Evolutionary conservation across 2,888 invertebrate species (phyloP).

Genomic region (Sturmia bella): DNA sequence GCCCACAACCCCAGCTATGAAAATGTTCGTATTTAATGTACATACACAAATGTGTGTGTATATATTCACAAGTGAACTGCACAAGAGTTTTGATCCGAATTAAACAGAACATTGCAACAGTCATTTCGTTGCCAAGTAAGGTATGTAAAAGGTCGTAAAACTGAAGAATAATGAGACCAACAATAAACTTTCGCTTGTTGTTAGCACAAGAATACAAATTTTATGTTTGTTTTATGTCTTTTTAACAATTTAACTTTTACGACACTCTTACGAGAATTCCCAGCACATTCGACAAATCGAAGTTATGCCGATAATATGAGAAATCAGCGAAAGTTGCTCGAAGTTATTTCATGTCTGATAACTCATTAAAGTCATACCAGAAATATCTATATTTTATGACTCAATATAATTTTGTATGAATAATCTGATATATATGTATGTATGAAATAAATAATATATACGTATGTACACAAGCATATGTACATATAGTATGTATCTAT

Average conservation of each 20-base stretch:
- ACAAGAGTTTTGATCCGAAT: conserved; percentile 60
- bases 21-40: too few species aligned
- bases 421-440: too few species aligned
- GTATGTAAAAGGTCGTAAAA: conserved; percentile 61
- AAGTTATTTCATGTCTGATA: too few species aligned
- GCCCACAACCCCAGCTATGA: conserved; percentile 27
- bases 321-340: neutral
- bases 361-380: too few species aligned
- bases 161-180: conserved; percentile 22
- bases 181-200: conserved; percentile 20
- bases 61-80: conserved; percentile 61
- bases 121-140: conserved; percentile 52
- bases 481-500: too few species aligned
- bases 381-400: too few species aligned
- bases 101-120: conserved; percentile 34
- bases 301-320: neutral
- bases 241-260: conserved; percentile 65
- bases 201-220: conserved; percentile 42
- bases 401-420: too few species aligned
- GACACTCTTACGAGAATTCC: conserved; percentile 69
- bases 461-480: too few species aligned
- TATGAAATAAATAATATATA: too few species aligned
- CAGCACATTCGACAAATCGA: conserved; percentile 70
- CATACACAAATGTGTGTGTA: too few species aligned
- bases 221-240: conserved; percentile 66